Evolutionary conservation across 2,113 vertebrate species (phyloP).

Genomic region (Fregata magnificens): DNA sequence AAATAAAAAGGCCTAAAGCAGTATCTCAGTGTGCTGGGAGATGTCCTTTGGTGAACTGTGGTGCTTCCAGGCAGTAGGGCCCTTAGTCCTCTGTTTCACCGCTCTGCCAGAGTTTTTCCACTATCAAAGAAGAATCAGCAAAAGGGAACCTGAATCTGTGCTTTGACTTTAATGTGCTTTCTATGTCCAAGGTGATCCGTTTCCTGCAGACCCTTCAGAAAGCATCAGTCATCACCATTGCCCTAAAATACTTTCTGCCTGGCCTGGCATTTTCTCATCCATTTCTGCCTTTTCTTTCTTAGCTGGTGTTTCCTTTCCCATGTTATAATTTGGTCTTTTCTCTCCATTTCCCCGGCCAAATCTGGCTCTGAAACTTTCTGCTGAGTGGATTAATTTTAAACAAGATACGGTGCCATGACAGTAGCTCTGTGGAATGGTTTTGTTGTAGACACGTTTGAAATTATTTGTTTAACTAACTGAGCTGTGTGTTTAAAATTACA

Average conservation of each 20-base stretch:
- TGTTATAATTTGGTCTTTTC: not conserved
- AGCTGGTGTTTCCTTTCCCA: not conserved
- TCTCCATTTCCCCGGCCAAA: not conserved
- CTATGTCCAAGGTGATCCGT: fast-evolving
- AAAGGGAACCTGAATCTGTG: not conserved
- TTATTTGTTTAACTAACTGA: not conserved
- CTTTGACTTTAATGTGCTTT: not conserved
- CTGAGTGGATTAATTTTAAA: not conserved
- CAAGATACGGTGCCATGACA: not conserved
- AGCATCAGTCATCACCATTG: not conserved
- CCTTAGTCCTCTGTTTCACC: not conserved
- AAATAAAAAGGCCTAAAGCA: not conserved
- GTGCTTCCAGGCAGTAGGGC: not conserved
- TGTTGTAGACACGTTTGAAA: not conserved
- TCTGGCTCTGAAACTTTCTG: not conserved
- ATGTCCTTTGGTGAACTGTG: not conserved
- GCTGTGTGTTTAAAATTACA: not conserved
- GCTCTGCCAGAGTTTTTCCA: not conserved
- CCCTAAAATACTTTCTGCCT: not conserved
- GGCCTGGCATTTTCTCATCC: not conserved
- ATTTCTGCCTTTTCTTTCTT: not conserved
- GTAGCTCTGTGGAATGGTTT: not conserved
- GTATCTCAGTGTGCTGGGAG: not conserved
- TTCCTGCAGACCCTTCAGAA: not conserved
- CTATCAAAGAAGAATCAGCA: not conserved